Percentiles rank a stretch among this genome's conserved stretches.
phyloP scores from a whole-genome alignment of 53 echinoderm and acorn worm genomes.

The Paracentrotus lividus region DNA sequence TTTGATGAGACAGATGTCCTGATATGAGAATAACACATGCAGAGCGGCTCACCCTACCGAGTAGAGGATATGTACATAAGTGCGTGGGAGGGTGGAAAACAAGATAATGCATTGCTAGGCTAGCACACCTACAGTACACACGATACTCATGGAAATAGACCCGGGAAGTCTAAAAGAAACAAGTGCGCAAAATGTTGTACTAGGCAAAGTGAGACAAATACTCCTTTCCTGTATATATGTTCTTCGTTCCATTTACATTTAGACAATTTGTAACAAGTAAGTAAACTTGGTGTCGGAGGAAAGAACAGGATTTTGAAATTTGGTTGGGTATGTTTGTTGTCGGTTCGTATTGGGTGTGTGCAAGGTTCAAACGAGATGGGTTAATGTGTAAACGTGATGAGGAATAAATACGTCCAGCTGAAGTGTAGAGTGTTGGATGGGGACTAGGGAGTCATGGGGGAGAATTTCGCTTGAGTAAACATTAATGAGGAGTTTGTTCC shows the following conservation, averaged over 20 bases:
- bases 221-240: slow-evolving; percentile 15
- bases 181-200: background rate
- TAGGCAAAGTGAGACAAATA: slow-evolving; percentile 3
- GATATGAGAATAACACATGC: slow-evolving; percentile 57
- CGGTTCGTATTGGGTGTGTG: background rate
- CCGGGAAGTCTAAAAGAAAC: background rate
- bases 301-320: background rate
- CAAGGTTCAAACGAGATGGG: slow-evolving; percentile 3
- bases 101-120: background rate
- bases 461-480: slow-evolving; percentile 37
- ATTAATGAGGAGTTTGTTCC: slow-evolving; percentile 23
- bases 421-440: slow-evolving; percentile 37
- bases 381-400: slow-evolving; percentile 59
- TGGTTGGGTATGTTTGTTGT: background rate
- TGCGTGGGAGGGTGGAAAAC: slow-evolving; percentile 25
- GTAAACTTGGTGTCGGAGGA: background rate
- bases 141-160: background rate
- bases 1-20: slow-evolving; percentile 48
- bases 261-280: background rate
- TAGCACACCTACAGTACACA: slow-evolving; percentile 1
- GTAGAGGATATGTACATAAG: slow-evolving; percentile 38
- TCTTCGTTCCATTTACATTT: slow-evolving; percentile 13
- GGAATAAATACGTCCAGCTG: slow-evolving; percentile 61
- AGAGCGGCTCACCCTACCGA: background rate
- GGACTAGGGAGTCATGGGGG: slow-evolving; percentile 38